Conservation (phyloP, 2,113 vertebrate species). For the Arothron firmamentum region DNA sequence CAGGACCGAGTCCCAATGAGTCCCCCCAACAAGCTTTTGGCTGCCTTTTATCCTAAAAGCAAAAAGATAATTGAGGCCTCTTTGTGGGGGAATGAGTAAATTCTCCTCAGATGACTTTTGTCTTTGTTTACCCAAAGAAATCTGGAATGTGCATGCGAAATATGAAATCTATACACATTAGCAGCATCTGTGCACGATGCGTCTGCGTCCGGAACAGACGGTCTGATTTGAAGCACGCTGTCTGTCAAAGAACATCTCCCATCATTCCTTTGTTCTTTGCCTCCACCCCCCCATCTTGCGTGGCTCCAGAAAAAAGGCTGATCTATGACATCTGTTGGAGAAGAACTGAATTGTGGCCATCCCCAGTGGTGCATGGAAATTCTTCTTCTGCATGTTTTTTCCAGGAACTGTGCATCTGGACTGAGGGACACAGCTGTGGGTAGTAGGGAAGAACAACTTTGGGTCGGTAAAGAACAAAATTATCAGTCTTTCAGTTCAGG, state of each 20-base stretch:
- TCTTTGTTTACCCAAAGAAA: conserved; percentile 41
- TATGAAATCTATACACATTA: neutral
- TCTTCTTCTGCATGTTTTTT: conserved; percentile 55
- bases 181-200: conserved; percentile 13
- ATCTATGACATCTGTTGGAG: conserved; percentile 77
- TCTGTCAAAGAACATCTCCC: conserved; percentile 42
- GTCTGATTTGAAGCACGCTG: conserved; percentile 49
- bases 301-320: conserved; percentile 57
- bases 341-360: conserved; percentile 66
- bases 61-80: conserved; percentile 31
- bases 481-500: conserved; percentile 5
- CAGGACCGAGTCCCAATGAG: conserved; percentile 58
- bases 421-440: conserved; percentile 20
- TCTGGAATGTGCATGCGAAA: conserved; percentile 5
- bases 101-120: conserved; percentile 41
- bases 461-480: conserved; percentile 14
- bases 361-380: conserved; percentile 66
- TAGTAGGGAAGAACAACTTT: neutral
- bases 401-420: conserved; percentile 40
- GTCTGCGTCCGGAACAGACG: conserved; percentile 23
- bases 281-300: conserved; percentile 21
- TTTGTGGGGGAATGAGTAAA: conserved; percentile 43
- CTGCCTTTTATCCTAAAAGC: conserved; percentile 40
- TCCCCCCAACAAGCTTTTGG: conserved; percentile 53
- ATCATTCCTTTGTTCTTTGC: conserved; percentile 61